These are phyloP conservation scores for Mallateleia sp. DNA, from an alignment of 2,888 invertebrate genomes.

Conservation along the genomic window DNA sequence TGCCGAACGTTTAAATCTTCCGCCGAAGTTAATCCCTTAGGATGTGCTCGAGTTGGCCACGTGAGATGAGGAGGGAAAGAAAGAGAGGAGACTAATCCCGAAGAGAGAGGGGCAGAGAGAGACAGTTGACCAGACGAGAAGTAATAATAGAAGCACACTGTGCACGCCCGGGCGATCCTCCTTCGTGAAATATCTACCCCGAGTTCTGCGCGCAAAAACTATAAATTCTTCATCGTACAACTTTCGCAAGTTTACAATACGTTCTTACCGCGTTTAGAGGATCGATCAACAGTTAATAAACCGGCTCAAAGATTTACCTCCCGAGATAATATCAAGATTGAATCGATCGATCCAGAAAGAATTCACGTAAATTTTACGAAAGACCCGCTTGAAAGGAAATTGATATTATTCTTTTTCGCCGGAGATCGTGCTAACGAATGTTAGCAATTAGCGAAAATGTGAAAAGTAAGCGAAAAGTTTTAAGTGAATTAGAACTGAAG, in stretches of 20 bases:
- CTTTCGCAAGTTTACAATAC: slow-evolving; percentile 14
- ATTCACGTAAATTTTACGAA: neutral
- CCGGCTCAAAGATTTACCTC: neutral
- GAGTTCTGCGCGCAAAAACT: slow-evolving; percentile 23
- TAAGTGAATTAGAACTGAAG: slow-evolving; percentile 44
- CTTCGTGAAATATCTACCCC: slow-evolving; percentile 61
- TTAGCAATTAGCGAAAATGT: slow-evolving; percentile 43
- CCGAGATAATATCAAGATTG: neutral
- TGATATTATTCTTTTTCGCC: neutral
- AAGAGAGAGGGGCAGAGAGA: slow-evolving; percentile 71
- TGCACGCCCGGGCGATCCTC: slow-evolving; percentile 50
- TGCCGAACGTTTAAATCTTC: slow-evolving; percentile 83
- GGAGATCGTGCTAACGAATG: slow-evolving; percentile 22
- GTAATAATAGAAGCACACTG: slow-evolving; percentile 79
- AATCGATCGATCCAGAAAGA: neutral
- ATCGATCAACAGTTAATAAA: slow-evolving; percentile 17
- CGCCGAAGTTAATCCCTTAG: slow-evolving; percentile 81
- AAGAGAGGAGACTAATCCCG: slow-evolving; percentile 78
- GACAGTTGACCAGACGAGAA: slow-evolving; percentile 82
- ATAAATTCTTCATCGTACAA: slow-evolving; percentile 48
- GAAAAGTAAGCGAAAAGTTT: slow-evolving; percentile 48
- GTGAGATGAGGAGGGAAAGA: slow-evolving; percentile 64
- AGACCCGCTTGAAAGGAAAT: neutral
- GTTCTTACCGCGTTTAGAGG: neutral
- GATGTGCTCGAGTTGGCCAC: slow-evolving; percentile 72